phyloP scores from a whole-genome alignment of 2,113 vertebrate genomes.

The Antigone vipio region DNA sequence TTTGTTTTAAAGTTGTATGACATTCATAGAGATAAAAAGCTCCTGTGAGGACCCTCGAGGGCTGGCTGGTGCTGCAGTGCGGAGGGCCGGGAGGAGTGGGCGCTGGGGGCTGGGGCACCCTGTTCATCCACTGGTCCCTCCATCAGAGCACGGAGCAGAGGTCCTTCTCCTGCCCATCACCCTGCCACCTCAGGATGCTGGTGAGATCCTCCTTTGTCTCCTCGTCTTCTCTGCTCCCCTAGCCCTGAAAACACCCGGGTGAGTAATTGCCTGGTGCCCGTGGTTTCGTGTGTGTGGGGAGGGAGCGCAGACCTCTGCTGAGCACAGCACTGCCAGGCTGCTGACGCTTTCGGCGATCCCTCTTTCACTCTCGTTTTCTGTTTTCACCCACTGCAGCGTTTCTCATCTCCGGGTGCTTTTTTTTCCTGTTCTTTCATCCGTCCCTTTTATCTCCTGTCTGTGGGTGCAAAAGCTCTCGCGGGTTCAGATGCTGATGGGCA shows the following conservation, averaged over 20 bases:
- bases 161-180: neutral
- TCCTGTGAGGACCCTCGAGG: neutral
- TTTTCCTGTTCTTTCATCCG: accelerated
- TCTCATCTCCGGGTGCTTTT: neutral
- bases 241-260: neutral
- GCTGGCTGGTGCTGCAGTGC: neutral
- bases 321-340: neutral
- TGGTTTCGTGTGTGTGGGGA: neutral
- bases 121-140: accelerated
- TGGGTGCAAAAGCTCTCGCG: accelerated
- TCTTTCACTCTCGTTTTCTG: neutral
- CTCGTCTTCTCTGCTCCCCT: neutral
- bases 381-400: neutral
- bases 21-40: accelerated
- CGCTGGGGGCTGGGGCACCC: accelerated
- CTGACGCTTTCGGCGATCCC: neutral
- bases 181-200: neutral
- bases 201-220: neutral
- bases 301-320: neutral
- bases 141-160: accelerated
- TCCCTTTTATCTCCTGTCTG: neutral
- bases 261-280: neutral
- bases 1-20: neutral
- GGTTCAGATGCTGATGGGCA: neutral
- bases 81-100: neutral